A percentile compares a stretch with the other conserved stretches of the same genome.
These are phyloP conservation scores for Anser cygnoides DNA, from an alignment of 2,113 vertebrate species.

Conservation along the genomic window DNA sequence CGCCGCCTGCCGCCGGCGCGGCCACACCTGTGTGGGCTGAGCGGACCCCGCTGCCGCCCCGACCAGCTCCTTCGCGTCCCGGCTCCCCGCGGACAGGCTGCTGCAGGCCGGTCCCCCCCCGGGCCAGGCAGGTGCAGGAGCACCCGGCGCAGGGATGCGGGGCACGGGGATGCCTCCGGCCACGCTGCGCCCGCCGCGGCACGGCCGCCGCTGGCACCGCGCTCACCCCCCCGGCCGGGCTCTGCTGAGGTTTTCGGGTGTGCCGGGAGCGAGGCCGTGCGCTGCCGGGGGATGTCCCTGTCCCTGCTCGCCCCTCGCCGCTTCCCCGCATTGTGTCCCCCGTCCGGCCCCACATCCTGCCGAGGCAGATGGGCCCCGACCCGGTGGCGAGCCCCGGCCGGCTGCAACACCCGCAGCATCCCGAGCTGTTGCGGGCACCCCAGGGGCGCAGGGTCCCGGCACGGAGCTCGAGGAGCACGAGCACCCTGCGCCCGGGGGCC, in stretches of 20 bases:
- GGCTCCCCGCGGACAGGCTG: background rate
- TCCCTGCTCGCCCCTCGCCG: background rate
- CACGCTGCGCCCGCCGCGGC: rapidly evolving
- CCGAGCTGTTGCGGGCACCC: background rate
- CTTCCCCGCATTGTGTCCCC: conserved; percentile 17
- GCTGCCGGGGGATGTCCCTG: background rate
- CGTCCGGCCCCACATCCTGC: background rate
- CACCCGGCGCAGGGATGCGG: rapidly evolving
- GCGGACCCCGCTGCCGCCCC: too few relatives aligned
- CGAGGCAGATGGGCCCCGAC: background rate
- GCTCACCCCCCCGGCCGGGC: rapidly evolving
- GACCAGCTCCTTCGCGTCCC: too few relatives aligned
- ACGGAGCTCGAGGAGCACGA: background rate
- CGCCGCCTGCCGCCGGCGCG: too few relatives aligned
- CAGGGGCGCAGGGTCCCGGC: background rate
- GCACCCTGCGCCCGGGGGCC: rapidly evolving
- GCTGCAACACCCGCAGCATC: background rate
- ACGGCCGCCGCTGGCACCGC: background rate
- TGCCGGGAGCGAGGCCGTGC: background rate
- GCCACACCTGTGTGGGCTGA: too few relatives aligned
- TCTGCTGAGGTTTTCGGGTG: background rate
- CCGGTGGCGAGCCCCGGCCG: background rate
- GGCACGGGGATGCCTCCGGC: background rate
- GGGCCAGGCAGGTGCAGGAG: conserved; percentile 41
- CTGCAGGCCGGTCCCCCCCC: conserved; percentile 44